phyloP scores from a whole-genome alignment of 2,113 vertebrate genomes.

The Eidolon helvum region DNA sequence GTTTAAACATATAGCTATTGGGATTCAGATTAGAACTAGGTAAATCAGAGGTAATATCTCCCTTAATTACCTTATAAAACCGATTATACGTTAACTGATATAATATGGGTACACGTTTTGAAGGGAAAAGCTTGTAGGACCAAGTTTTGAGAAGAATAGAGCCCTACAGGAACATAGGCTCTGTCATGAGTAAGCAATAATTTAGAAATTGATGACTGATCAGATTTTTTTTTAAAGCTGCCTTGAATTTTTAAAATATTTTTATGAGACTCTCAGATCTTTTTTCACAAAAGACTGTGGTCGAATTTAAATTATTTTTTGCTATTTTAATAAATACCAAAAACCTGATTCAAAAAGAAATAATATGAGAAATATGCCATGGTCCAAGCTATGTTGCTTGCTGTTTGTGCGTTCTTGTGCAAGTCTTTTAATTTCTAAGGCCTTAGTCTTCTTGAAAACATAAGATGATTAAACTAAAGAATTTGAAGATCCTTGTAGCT shows the following conservation, averaged over 20 bases:
- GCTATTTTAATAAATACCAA: background rate
- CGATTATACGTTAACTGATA: background rate
- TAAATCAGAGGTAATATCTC: background rate
- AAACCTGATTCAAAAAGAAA: background rate
- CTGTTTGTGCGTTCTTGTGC: background rate
- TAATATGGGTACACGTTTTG: background rate
- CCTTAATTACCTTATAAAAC: background rate
- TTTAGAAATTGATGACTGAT: background rate
- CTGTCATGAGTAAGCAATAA: background rate
- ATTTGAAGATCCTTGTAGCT: background rate
- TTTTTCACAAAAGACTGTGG: background rate
- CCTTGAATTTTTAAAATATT: background rate
- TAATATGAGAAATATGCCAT: background rate
- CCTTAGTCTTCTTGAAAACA: slow-evolving; percentile 6
- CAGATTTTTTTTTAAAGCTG: background rate
- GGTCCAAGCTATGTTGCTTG: background rate
- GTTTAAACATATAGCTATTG: background rate
- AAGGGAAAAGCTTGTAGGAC: background rate
- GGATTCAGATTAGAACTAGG: background rate
- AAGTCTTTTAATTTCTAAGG: background rate
- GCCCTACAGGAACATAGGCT: background rate
- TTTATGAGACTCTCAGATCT: background rate
- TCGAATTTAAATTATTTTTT: background rate
- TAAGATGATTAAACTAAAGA: background rate
- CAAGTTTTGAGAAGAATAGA: background rate